Base-by-base conservation (phyloP, 2,888 invertebrate genomes). In the Argyra leucocephala region DNA sequence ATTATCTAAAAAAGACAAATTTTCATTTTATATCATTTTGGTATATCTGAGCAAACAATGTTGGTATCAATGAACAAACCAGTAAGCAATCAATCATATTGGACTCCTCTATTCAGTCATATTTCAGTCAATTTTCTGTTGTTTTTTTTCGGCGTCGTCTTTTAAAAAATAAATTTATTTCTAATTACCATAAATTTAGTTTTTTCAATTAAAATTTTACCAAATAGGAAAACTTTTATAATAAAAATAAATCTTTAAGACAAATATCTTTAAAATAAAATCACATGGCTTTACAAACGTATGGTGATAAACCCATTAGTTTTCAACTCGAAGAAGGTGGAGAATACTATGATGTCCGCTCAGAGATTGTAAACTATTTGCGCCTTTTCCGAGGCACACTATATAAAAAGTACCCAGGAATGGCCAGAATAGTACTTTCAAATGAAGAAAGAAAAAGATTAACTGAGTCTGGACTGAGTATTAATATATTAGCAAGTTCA, bases 351-450 rank as follows among this genome's bases (percentile, higher is more conserved):
- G 98, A 96, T 79, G 96, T 98, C 74, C 97, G 98, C 59, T 97
- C 96, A 0, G 98, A 99, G 91, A 93, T 96, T 67, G 99, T 99
- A 23, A 97, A 97, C 76, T 99, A 98, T 79, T 82, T 99, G 69
- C 91, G 98, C 36, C 84, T 98, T 71, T 98, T 98, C 80, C 87
- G 99, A 68, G 99, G 99, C 63, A 95, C 97, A 1, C 82, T 99
- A 1, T 99, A 99, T 81, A 99, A 99, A 81, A 92, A 94, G 76
- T 99, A 97, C 78, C 99, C 99, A 73, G 96, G 97, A 69, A 91
- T 99, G 89, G 96, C 89, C 82, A 86, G 98, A 73, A 86, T 98
- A 73, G 89, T 95, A 6, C 88, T 98, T 5, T 95, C 93, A 0
- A 91, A 95, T 77, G 98, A 98, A 68, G 98, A 99, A 81, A 85